phyloP scores from a whole-genome alignment of 2,888 invertebrate genomes.

The Trisateles emortualis region DNA sequence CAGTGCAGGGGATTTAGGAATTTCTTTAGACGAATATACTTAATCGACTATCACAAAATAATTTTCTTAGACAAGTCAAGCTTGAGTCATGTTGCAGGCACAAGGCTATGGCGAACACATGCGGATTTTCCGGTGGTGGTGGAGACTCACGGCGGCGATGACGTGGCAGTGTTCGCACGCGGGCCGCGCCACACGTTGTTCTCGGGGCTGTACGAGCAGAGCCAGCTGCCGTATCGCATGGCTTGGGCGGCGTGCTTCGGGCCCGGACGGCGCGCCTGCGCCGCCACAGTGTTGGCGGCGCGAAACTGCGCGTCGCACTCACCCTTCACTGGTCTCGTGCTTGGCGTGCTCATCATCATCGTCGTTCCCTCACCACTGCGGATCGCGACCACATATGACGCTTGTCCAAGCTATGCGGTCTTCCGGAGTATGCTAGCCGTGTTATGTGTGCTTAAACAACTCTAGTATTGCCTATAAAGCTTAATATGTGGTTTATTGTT shows the following conservation, averaged over 20 bases:
- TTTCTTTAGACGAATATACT: too few relatives aligned
- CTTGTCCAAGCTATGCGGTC: too few relatives aligned
- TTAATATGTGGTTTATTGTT: too few relatives aligned
- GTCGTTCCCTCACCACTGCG: too few relatives aligned
- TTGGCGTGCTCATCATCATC: too few relatives aligned
- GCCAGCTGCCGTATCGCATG: slow-evolving; percentile 91
- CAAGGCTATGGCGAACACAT: slow-evolving; percentile 72
- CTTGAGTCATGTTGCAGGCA: slow-evolving; percentile 46
- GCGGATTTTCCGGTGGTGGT: slow-evolving; percentile 85
- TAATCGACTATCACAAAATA: neutral
- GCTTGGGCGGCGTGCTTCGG: slow-evolving; percentile 91
- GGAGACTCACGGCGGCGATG: slow-evolving; percentile 93
- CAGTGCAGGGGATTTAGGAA: too few relatives aligned
- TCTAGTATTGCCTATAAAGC: too few relatives aligned
- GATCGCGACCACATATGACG: too few relatives aligned
- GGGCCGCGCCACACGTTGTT: slow-evolving; percentile 92
- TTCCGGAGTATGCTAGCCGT: too few relatives aligned
- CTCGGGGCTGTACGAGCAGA: slow-evolving; percentile 92
- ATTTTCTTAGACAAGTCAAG: slow-evolving; percentile 46
- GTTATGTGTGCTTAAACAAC: too few relatives aligned
- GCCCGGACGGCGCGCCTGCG: slow-evolving; percentile 74
- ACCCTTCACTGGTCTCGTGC: too few relatives aligned
- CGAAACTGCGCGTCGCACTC: neutral
- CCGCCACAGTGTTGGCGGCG: neutral
- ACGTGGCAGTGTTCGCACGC: slow-evolving; percentile 90